These are phyloP conservation scores for Stylophora pistillata DNA, from an alignment of 64 coral and sea anemone species.

Conservation along the genomic window DNA sequence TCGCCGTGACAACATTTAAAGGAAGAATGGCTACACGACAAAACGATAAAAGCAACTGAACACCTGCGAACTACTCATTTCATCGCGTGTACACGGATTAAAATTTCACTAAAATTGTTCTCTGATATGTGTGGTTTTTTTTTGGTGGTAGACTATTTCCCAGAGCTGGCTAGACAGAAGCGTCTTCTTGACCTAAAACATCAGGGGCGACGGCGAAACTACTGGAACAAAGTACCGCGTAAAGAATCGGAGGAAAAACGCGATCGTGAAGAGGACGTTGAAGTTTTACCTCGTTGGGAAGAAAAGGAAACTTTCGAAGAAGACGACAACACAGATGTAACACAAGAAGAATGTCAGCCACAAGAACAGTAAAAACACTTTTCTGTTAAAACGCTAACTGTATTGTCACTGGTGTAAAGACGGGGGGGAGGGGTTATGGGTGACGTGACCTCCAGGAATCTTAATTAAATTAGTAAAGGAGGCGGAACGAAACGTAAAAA, in stretches of 20 bases:
- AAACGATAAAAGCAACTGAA: too few species aligned
- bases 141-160: constrained; percentile 80
- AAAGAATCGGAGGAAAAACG: neutral
- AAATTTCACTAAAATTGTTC: too few species aligned
- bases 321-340: neutral
- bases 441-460: too few species aligned
- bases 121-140: neutral
- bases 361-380: neutral
- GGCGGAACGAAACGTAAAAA: too few species aligned
- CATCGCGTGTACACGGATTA: too few species aligned
- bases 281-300: constrained; percentile 13
- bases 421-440: too few species aligned
- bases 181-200: constrained; percentile 80
- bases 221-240: constrained; percentile 43
- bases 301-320: constrained; percentile 25
- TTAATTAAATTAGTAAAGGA: too few species aligned
- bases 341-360: neutral
- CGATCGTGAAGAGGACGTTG: neutral
- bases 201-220: constrained; percentile 32
- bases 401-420: too few species aligned
- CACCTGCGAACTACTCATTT: too few species aligned
- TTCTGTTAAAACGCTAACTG: too few species aligned
- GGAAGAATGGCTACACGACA: too few species aligned
- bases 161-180: constrained; percentile 87
- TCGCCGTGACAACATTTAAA: too few species aligned